Evolutionary conservation across 53 echinoderm and acorn worm species (phyloP).

Genomic region (Antedon mediterranea): DNA sequence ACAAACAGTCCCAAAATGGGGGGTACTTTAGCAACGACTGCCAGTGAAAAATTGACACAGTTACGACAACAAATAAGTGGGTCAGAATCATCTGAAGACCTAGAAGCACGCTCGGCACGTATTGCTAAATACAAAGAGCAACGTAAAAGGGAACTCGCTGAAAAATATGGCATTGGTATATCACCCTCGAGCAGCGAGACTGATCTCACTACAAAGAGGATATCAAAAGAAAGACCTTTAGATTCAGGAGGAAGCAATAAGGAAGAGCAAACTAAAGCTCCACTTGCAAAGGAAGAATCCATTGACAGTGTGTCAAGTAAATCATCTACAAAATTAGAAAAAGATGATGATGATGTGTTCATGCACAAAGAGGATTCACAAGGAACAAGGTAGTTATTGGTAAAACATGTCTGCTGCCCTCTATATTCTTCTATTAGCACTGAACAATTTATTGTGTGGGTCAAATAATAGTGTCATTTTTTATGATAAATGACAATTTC

Average conservation of each 20-base stretch:
- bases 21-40: not conserved
- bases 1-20: conserved; percentile 14
- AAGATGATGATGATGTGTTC: not conserved
- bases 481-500: too few species aligned
- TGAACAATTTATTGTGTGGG: too few species aligned
- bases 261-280: not conserved
- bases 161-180: conserved; percentile 54
- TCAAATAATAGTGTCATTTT: too few species aligned
- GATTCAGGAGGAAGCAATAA: not conserved
- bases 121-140: conserved; percentile 90
- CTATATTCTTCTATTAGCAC: too few species aligned
- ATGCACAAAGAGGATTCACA: not conserved
- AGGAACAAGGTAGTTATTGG: not conserved
- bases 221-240: not conserved
- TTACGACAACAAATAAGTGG: conserved; percentile 16
- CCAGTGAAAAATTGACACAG: not conserved
- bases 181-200: conserved; percentile 23
- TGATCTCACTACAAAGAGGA: conserved; percentile 11
- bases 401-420: not conserved
- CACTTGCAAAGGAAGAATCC: not conserved
- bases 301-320: not conserved
- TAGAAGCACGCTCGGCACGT: conserved; percentile 39
- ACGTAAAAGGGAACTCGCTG: conserved; percentile 73
- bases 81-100: conserved; percentile 55
- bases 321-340: not conserved